Evolutionary conservation across 2,113 vertebrate genomes (phyloP).

Genomic region (Furnarius figulus): DNA sequence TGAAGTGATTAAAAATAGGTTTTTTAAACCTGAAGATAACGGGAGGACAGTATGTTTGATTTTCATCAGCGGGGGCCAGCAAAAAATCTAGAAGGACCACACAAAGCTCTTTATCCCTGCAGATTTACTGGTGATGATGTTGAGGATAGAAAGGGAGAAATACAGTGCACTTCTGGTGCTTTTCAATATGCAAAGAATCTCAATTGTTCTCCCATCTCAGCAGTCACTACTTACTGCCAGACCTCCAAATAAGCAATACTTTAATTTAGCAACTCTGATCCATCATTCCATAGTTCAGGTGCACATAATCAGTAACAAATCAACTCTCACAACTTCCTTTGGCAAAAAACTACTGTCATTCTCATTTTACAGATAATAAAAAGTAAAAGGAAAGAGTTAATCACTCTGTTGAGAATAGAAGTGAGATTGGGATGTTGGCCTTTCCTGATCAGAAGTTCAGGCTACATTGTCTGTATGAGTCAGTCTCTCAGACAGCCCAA

Average conservation of each 20-base stretch:
- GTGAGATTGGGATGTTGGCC: not conserved
- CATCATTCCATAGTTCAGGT: not conserved
- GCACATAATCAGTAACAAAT: not conserved
- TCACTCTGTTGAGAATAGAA: not conserved
- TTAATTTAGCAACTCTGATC: not conserved
- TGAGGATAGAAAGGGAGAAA: slow-evolving; percentile 29
- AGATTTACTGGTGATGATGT: slow-evolving; percentile 31
- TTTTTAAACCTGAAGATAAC: slow-evolving; percentile 54
- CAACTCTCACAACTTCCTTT: not conserved
- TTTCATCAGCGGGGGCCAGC: slow-evolving; percentile 60
- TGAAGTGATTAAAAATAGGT: slow-evolving; percentile 59
- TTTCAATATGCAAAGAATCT: slow-evolving; percentile 33
- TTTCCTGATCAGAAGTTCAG: not conserved
- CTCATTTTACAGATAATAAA: not conserved
- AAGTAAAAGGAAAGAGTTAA: not conserved
- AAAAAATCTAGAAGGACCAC: slow-evolving; percentile 8
- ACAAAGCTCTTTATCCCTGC: slow-evolving; percentile 10
- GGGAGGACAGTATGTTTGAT: slow-evolving; percentile 55
- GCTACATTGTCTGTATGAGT: not conserved
- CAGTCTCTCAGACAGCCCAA: not conserved
- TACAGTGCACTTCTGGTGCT: not conserved
- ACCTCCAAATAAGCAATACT: slow-evolving; percentile 8
- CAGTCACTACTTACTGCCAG: slow-evolving; percentile 26
- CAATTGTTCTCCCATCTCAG: slow-evolving; percentile 29
- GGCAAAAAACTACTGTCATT: not conserved